Conservation (phyloP, 2,888 invertebrate species). For the Drosophila birchii region DNA sequence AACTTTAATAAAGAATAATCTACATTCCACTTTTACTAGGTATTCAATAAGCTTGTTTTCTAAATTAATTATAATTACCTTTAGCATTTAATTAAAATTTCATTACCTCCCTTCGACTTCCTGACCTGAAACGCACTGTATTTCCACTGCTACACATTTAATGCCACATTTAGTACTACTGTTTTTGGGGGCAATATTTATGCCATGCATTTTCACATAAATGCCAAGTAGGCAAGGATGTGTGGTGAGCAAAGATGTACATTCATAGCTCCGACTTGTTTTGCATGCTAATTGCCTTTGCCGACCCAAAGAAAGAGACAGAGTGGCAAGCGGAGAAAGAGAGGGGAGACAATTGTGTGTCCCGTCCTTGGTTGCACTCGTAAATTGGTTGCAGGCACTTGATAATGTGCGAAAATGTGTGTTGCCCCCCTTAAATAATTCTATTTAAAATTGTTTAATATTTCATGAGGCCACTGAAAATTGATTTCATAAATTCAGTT, state of each 20-base stretch:
- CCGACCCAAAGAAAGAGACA: slow-evolving; percentile 12
- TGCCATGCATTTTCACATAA: slow-evolving; percentile 71
- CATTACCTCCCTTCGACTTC: not conserved
- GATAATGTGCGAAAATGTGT: slow-evolving; percentile 56
- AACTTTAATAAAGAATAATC: no score
- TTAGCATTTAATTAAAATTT: not conserved
- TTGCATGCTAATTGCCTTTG: slow-evolving; percentile 76
- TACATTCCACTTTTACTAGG: not conserved
- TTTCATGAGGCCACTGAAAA: slow-evolving; percentile 5
- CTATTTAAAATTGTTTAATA: slow-evolving; percentile 30
- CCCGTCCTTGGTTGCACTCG: slow-evolving; percentile 13
- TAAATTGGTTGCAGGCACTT: slow-evolving; percentile 62
- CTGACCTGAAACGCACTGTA: slow-evolving; percentile 2
- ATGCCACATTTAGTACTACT: slow-evolving; percentile 12
- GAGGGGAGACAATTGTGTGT: slow-evolving; percentile 15
- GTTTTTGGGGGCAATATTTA: slow-evolving; percentile 55
- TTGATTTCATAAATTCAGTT: not conserved
- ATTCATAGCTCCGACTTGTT: slow-evolving; percentile 72
- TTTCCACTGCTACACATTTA: slow-evolving; percentile 2
- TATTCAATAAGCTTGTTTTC: not conserved
- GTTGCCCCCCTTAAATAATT: slow-evolving; percentile 39
- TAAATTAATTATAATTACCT: no score
- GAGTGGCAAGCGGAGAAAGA: not conserved
- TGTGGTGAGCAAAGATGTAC: slow-evolving; percentile 54
- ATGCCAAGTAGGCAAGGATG: slow-evolving; percentile 47